Conservation (phyloP, 2,113 vertebrate species). For the Zapus hudsonius region DNA sequence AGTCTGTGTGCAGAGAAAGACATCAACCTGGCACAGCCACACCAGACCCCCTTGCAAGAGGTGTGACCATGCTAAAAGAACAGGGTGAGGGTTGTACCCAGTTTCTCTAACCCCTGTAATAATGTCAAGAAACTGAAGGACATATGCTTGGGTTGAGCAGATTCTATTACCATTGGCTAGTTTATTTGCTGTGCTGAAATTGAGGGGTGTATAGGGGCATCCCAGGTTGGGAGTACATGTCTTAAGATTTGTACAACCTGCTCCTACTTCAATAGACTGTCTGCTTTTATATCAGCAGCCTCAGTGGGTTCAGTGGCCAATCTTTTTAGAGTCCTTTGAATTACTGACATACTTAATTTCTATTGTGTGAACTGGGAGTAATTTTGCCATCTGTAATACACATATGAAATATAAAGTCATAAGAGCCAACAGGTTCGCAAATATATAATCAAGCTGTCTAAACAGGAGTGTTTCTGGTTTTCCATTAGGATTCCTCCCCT, state of each 20-base stretch:
- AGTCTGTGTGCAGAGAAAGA: slow-evolving; percentile 11
- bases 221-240: background rate
- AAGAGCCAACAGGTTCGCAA: background rate
- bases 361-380: slow-evolving; percentile 17
- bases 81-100: too few relatives aligned
- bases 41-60: background rate
- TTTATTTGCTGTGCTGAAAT: background rate
- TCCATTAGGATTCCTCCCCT: background rate
- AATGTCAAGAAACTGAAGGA: background rate
- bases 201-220: background rate
- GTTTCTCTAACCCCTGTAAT: background rate
- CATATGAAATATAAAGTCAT: slow-evolving; percentile 25
- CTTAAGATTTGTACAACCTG: background rate
- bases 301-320: background rate
- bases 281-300: background rate
- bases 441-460: slow-evolving; percentile 38
- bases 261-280: background rate
- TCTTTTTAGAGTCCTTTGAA: background rate
- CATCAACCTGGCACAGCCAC: background rate
- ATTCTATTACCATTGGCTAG: background rate
- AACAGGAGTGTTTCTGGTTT: background rate
- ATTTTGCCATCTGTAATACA: slow-evolving; percentile 39
- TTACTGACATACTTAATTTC: slow-evolving; percentile 27
- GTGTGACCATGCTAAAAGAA: background rate
- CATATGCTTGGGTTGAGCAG: background rate